Evolutionary conservation across 2,113 vertebrate species (phyloP).

Genomic region (Pontoporia blainvillei): DNA sequence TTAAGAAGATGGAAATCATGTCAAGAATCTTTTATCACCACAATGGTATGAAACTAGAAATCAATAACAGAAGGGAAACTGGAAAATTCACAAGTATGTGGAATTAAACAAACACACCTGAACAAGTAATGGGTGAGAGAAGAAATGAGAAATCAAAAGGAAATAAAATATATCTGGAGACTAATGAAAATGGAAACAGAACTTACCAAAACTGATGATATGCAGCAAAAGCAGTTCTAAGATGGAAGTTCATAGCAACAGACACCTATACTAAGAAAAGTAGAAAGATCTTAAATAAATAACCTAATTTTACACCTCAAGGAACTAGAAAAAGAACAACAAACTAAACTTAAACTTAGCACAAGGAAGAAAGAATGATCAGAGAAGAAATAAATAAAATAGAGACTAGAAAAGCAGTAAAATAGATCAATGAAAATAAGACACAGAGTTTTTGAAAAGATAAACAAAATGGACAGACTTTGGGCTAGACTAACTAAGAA

Average conservation of each 20-base stretch:
- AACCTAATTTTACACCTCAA: neutral
- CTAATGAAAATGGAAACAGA: neutral
- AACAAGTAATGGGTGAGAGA: neutral
- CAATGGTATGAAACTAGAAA: neutral
- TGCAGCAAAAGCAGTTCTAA: neutral
- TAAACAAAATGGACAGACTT: neutral
- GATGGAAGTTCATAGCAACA: neutral
- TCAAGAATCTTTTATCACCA: neutral
- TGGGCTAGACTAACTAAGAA: neutral
- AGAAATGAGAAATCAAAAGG: neutral
- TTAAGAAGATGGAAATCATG: neutral
- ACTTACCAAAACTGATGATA: neutral
- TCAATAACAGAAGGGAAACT: neutral
- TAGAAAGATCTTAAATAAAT: neutral
- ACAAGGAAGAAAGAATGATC: neutral
- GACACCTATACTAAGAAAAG: neutral
- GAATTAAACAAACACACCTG: neutral
- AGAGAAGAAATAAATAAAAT: neutral
- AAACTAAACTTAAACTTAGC: neutral
- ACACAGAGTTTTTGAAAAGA: neutral
- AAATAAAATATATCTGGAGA: neutral
- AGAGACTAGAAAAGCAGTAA: neutral
- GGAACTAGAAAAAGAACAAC: neutral
- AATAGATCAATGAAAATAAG: neutral
- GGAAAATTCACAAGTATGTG: neutral